Evolutionary conservation across 1,140 invertebrate genomes (phyloP).

Genomic region (Bombus huntii): DNA sequence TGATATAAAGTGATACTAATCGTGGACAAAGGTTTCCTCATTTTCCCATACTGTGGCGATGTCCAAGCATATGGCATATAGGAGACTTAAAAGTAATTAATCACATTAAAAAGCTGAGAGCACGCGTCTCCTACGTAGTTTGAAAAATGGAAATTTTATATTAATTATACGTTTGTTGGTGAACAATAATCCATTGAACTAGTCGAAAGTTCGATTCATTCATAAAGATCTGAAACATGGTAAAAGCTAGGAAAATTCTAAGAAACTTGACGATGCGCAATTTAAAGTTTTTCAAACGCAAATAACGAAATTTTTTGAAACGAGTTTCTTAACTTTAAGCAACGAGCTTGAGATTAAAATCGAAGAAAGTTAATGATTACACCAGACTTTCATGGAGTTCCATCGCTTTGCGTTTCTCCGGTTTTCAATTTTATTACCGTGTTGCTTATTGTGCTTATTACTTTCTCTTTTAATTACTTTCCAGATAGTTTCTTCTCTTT

Average conservation of each 20-base stretch:
- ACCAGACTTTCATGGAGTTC: background rate
- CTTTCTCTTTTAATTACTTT: conserved; percentile 12
- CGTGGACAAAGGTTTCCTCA: background rate
- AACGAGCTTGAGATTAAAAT: background rate
- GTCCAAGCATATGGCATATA: background rate
- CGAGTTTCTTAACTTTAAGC: background rate
- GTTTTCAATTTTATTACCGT: conserved; percentile 5
- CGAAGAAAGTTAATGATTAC: background rate
- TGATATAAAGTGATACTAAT: background rate
- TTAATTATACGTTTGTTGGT: background rate
- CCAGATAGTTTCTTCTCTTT: background rate
- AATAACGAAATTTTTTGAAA: background rate
- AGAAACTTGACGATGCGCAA: background rate
- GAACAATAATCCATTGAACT: background rate
- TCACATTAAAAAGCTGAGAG: background rate
- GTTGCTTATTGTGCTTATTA: conserved; percentile 7
- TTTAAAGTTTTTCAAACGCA: background rate
- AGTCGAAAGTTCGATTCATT: background rate
- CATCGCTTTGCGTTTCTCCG: background rate
- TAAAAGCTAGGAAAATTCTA: too few relatives aligned
- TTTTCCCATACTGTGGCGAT: background rate
- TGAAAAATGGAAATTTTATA: background rate
- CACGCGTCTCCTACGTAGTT: background rate
- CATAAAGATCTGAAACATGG: background rate
- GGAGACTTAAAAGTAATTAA: background rate